Evolutionary conservation across 2,888 invertebrate species (phyloP).

Genomic region (Athalia rosae): DNA sequence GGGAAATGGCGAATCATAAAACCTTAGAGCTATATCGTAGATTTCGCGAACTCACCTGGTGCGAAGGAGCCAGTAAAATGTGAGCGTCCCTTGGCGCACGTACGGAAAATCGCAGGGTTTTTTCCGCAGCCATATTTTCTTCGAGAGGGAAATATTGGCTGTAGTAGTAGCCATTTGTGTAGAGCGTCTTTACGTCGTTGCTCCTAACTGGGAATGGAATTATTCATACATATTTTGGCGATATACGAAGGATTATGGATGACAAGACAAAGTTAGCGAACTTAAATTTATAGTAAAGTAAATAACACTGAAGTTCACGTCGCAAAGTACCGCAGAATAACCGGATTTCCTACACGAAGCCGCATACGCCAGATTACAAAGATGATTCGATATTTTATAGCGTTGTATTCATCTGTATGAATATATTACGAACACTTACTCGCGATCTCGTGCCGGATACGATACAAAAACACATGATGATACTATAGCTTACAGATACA

Average conservation of each 20-base stretch:
- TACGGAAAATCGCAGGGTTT: constrained; percentile 47
- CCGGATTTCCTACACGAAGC: background rate
- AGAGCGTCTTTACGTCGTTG: constrained; percentile 47
- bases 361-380: no score
- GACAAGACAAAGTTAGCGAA: background rate
- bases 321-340: background rate
- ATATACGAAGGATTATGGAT: background rate
- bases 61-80: constrained; percentile 50
- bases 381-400: no score
- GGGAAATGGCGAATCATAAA: background rate
- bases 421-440: no score
- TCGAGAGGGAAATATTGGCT: constrained; percentile 49
- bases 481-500: no score
- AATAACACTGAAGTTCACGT: no score
- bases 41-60: constrained; percentile 45
- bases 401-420: no score
- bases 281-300: no score
- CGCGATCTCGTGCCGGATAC: no score
- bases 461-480: no score
- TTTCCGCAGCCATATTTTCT: constrained; percentile 49
- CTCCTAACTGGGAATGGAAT: constrained; percentile 36
- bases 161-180: constrained; percentile 51
- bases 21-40: background rate
- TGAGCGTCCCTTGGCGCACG: constrained; percentile 50
- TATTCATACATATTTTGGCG: background rate